Conservation (phyloP, 2,888 invertebrate genomes). For the Cyclophora punctaria region DNA sequence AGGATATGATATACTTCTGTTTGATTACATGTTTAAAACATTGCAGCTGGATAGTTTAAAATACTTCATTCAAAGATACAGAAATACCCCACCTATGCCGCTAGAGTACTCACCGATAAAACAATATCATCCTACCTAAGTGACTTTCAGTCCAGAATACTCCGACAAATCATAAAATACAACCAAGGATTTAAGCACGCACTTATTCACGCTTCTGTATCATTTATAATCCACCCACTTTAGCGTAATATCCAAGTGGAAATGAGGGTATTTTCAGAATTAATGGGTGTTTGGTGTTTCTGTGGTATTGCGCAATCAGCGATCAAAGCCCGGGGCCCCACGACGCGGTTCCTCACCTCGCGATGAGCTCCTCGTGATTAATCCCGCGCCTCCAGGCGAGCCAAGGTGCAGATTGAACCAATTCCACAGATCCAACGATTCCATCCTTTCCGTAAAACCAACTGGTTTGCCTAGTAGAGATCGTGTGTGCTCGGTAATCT, state of each 20-base stretch:
- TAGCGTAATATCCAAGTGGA: too few species aligned
- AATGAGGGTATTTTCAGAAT: constrained; percentile 13
- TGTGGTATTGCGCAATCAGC: constrained; percentile 32
- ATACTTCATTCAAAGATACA: too few species aligned
- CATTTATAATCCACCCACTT: too few species aligned
- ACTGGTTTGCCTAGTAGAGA: background rate
- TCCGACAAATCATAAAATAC: too few species aligned
- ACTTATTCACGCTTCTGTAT: too few species aligned
- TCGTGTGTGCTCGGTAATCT: background rate
- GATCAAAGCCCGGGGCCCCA: constrained; percentile 35
- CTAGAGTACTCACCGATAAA: too few species aligned
- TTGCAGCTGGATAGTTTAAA: too few species aligned
- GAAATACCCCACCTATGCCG: too few species aligned
- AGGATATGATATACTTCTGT: too few species aligned
- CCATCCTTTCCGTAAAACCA: constrained; percentile 3
- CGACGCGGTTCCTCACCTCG: constrained; percentile 32
- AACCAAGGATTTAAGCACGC: background rate
- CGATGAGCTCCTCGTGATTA: constrained; percentile 33
- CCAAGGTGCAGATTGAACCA: constrained; percentile 19
- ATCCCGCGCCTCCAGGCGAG: constrained; percentile 19
- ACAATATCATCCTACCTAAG: too few species aligned
- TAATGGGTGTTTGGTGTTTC: constrained; percentile 14
- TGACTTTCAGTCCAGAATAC: too few species aligned
- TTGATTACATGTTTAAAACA: too few species aligned
- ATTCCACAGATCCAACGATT: constrained; percentile 10